Conservation (phyloP, 2,113 vertebrate genomes). For the Eurypyga helias region DNA sequence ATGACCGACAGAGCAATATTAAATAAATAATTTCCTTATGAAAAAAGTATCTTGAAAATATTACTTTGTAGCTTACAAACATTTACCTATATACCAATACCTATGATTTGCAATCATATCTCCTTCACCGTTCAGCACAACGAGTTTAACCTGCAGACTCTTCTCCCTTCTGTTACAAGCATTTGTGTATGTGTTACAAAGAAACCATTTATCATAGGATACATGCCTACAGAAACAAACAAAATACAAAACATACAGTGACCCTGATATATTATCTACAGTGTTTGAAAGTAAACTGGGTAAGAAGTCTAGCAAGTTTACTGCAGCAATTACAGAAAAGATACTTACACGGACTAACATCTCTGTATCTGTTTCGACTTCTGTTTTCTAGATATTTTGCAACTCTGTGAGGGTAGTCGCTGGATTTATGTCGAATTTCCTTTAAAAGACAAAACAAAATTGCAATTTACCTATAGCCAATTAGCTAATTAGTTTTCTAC, state of each 20-base stretch:
- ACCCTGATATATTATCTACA: background rate
- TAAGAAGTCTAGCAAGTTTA: background rate
- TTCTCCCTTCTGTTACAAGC: background rate
- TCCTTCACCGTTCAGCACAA: background rate
- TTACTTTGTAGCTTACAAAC: background rate
- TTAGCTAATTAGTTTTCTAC: background rate
- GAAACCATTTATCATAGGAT: background rate
- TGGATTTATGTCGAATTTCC: conserved; percentile 94
- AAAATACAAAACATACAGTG: background rate
- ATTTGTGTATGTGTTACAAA: background rate
- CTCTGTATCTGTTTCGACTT: conserved; percentile 97
- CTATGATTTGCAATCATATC: background rate
- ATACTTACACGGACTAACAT: conserved; percentile 98
- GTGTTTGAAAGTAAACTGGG: background rate
- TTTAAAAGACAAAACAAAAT: conserved; percentile 74
- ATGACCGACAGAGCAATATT: background rate
- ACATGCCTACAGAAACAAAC: background rate
- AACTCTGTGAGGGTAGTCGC: conserved; percentile 90
- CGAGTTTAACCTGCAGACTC: background rate
- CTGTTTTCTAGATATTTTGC: conserved; percentile 94
- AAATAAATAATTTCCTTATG: background rate
- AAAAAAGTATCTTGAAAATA: background rate
- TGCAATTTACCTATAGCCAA: conserved; percentile 20
- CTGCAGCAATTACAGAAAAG: background rate
- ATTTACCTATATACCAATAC: background rate